Evolutionary conservation across 30 jellyfish, hydroid and myxozoan genomes (phyloP).

Genomic region (Aurelia aurita): DNA sequence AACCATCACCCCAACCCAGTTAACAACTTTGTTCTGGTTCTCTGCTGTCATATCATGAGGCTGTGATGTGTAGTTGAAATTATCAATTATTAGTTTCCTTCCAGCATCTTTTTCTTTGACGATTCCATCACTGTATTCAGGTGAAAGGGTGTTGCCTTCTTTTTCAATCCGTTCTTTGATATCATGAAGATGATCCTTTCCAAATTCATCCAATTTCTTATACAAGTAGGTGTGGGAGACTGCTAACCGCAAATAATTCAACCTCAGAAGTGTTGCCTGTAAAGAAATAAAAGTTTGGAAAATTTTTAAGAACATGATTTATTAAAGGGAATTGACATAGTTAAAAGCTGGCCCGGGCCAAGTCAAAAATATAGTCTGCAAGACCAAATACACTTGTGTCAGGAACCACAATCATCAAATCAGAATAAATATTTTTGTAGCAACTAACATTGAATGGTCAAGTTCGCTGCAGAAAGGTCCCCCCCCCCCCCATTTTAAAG

Average conservation of each 20-base stretch:
- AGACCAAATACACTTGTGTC: too few species aligned
- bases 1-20: slow-evolving; percentile 36
- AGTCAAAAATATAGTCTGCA: neutral
- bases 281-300: neutral
- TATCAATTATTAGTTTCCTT: neutral
- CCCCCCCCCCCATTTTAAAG: too few species aligned
- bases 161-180: neutral
- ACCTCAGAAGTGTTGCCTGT: slow-evolving; percentile 53
- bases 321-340: neutral
- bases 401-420: too few species aligned
- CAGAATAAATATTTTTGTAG: too few species aligned
- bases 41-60: slow-evolving; percentile 39
- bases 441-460: too few species aligned
- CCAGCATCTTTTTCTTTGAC: neutral
- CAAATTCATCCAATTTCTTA: slow-evolving; percentile 45
- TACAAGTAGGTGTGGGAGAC: slow-evolving; percentile 41
- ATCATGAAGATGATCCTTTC: slow-evolving; percentile 25
- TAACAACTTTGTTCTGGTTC: slow-evolving; percentile 24
- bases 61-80: slow-evolving; percentile 22
- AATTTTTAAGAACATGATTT: neutral
- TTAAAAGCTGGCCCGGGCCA: too few species aligned
- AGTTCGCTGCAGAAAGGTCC: too few species aligned
- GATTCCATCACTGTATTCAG: neutral
- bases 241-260: slow-evolving; percentile 26
- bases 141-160: slow-evolving; percentile 16